Base-by-base conservation (phyloP, 2,888 invertebrate genomes). In the Lamproptera curius region DNA sequence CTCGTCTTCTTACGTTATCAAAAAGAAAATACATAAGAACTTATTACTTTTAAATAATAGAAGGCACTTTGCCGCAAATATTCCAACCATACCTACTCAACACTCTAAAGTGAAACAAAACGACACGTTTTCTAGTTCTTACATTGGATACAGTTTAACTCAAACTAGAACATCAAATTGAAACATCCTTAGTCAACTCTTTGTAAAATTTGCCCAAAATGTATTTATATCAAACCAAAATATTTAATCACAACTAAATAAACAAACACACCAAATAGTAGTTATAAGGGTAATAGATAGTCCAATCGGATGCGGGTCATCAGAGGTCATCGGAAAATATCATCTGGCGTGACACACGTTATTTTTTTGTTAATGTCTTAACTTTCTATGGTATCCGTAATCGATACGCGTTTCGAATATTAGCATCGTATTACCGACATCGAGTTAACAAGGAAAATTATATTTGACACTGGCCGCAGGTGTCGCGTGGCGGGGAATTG, bases 311-410 rank as follows among this genome's bases (percentile, higher is more conserved):
- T 20, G 6, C 20, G 13, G 14, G 13, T 36, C 35, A 47, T 17
- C 23, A 16, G 20, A 16, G 8, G 10, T 42, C 41, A 42, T 41
- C 43, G 14, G 43, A 33, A 52, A 50, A 52, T 44, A 55, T 50
- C 57, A 57, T 49, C 52, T 56, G 53, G 60, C 57, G 54, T 54
- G 58, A 51, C 60, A 61, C 58, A 64, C 59, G 57, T 56, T 57
- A 61, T 68, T 61, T 64, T 62, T 31, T 63, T 72, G n/a, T n/a
- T 68, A 66, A 73, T 61, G 70, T 70, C 62, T 67, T 68, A 54
- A 64, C 56, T 68, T 70, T 67, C 65, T 81, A 85, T 66, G 85
- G 84, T 74, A 78, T 85, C 83, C 57, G 78, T 67, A 74, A 84
- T 70, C 72, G 77, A 83, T 82, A 79, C 66, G 42, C 56, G 56